Percentiles rank a stretch among this genome's conserved stretches.
These are phyloP conservation scores for Notolabrus celidotus DNA, from an alignment of 2,797 vertebrate genomes.

Conservation along the genomic window DNA sequence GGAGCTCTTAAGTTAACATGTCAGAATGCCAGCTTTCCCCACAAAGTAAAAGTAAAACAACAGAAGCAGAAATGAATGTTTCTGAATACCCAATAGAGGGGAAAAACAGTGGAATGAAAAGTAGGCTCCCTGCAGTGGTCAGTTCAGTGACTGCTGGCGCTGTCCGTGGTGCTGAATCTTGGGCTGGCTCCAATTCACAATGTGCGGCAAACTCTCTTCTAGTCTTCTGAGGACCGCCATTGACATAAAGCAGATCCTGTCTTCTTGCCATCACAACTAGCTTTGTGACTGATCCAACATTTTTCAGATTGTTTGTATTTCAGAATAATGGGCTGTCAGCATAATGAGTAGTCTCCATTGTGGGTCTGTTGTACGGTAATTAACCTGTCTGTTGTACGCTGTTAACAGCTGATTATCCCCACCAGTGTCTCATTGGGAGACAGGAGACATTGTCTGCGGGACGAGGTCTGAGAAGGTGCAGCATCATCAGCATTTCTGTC, in stretches of 20 bases:
- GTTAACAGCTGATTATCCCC: constrained; percentile 39
- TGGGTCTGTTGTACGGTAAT: neutral
- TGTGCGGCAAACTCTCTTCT: neutral
- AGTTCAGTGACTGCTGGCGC: neutral
- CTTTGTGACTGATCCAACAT: neutral
- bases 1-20: no score
- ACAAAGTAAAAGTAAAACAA: neutral
- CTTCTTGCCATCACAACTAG: neutral
- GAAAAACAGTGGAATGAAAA: neutral
- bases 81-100: neutral
- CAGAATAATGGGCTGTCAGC: neutral
- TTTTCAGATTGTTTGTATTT: neutral
- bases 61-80: neutral
- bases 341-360: neutral
- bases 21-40: no score
- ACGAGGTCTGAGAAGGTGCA: constrained; percentile 10
- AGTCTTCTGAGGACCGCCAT: neutral
- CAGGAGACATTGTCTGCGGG: constrained; percentile 14
- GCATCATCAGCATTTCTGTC: constrained; percentile 37
- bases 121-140: neutral
- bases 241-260: neutral
- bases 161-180: neutral
- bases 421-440: constrained; percentile 12
- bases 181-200: neutral
- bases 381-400: constrained; percentile 21